phyloP scores from a whole-genome alignment of 1,140 invertebrate species.

The Bombus superbus region DNA sequence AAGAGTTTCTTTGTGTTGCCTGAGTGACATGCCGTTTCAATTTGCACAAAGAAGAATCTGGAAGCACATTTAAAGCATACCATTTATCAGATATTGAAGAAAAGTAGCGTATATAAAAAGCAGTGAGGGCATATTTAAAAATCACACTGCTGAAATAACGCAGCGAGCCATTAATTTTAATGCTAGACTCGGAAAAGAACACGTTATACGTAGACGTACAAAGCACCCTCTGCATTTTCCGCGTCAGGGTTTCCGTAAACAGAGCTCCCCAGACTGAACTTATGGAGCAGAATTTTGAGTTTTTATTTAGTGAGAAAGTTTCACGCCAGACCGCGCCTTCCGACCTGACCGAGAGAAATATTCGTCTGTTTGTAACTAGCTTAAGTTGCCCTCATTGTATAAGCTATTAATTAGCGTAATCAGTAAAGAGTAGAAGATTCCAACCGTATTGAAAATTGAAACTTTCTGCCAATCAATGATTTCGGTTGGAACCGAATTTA shows the following conservation, averaged over 20 bases:
- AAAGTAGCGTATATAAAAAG: slow-evolving; percentile 1
- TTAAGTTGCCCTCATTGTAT: neutral
- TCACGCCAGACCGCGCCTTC: slow-evolving; percentile 59
- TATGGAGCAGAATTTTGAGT: slow-evolving; percentile 67
- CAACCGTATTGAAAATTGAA: neutral
- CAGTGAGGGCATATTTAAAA: slow-evolving; percentile 53
- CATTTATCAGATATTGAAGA: slow-evolving; percentile 15
- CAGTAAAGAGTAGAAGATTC: neutral
- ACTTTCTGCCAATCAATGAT: neutral
- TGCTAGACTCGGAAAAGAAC: slow-evolving; percentile 59
- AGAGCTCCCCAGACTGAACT: slow-evolving; percentile 59
- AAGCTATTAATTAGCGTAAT: slow-evolving; percentile 29
- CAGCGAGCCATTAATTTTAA: slow-evolving; percentile 67
- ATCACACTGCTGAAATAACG: slow-evolving; percentile 56
- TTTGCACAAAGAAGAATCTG: neutral
- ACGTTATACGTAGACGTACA: slow-evolving; percentile 56
- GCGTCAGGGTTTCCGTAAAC: slow-evolving; percentile 67
- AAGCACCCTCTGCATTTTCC: slow-evolving; percentile 59
- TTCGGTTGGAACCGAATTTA: neutral
- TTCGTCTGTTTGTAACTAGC: slow-evolving; percentile 54
- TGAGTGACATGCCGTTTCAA: neutral
- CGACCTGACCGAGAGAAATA: slow-evolving; percentile 55
- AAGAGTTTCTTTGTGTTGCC: too few relatives aligned
- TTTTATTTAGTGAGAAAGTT: slow-evolving; percentile 75
- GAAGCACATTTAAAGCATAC: too few relatives aligned